A percentile compares a stretch with the other conserved stretches of the same genome.
Evolutionary conservation across 2,888 invertebrate genomes (phyloP).

Genomic region (Ophion ellenae): DNA sequence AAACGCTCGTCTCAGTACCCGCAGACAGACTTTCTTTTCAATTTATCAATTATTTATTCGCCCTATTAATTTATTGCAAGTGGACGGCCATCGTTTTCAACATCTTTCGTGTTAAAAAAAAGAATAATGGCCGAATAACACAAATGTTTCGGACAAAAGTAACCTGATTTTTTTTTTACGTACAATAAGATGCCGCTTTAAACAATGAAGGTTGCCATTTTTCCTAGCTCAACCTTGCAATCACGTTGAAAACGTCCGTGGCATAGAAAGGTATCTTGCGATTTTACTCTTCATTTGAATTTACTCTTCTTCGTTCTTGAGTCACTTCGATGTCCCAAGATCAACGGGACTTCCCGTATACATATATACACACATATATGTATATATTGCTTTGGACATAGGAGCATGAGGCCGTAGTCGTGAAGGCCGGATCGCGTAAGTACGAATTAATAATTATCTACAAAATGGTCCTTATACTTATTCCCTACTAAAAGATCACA

Average conservation of each 20-base stretch:
- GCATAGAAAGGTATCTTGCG: background rate
- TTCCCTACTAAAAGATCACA: conserved; percentile 61
- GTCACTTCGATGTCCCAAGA: background rate
- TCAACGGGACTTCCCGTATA: background rate
- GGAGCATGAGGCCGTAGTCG: conserved; percentile 51
- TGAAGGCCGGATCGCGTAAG: conserved; percentile 48
- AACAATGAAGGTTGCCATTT: too few species aligned
- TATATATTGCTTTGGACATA: conserved; percentile 66
- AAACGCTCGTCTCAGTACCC: too few species aligned
- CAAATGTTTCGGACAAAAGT: too few species aligned
- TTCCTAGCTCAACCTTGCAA: background rate
- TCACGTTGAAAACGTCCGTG: background rate
- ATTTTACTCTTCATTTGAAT: background rate
- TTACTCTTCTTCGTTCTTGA: background rate
- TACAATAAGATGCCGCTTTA: too few species aligned
- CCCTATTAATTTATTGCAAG: too few species aligned
- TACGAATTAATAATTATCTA: conserved; percentile 66
- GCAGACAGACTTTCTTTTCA: too few species aligned
- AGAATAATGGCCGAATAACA: too few species aligned
- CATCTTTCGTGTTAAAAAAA: too few species aligned
- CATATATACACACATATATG: background rate
- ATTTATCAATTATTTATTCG: too few species aligned
- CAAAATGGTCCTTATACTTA: conserved; percentile 64
- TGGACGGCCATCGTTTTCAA: too few species aligned
- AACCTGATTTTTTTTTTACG: too few species aligned